phyloP scores from a whole-genome alignment of 2,797 vertebrate genomes.

The Syndactyla subalaris region DNA sequence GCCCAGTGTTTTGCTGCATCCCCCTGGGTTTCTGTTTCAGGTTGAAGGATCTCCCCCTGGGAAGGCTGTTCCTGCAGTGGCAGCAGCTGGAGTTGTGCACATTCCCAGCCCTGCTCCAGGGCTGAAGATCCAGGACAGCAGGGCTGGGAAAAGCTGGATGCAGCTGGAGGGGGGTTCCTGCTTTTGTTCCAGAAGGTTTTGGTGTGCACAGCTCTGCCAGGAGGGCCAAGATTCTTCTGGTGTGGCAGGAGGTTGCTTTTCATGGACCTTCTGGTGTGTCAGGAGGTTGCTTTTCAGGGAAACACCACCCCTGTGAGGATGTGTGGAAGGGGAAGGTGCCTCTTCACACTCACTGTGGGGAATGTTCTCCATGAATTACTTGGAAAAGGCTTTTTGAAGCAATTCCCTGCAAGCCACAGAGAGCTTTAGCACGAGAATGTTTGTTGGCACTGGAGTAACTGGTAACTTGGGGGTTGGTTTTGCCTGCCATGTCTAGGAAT shows the following conservation, averaged over 20 bases:
- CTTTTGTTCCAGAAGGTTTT: neutral
- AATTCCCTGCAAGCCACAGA: neutral
- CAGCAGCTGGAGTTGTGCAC: neutral
- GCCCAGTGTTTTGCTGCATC: neutral
- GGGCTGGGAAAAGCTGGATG: neutral
- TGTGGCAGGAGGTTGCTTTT: neutral
- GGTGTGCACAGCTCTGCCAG: accelerated
- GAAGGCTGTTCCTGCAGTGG: neutral
- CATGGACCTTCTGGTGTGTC: neutral
- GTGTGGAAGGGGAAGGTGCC: neutral
- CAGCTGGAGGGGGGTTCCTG: neutral
- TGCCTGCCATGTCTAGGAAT: neutral
- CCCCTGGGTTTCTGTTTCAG: too few species aligned
- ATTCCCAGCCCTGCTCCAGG: accelerated
- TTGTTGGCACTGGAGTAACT: neutral
- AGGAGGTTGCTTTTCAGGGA: neutral
- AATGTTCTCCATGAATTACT: neutral
- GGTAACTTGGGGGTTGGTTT: neutral
- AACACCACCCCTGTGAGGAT: accelerated
- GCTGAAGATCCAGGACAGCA: neutral
- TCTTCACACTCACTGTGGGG: neutral
- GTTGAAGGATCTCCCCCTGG: neutral
- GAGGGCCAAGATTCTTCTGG: neutral
- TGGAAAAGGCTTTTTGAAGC: neutral
- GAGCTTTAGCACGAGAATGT: neutral